Percentiles rank a stretch among this genome's conserved stretches.
These are phyloP conservation scores for Lepus timidus DNA, from an alignment of 2,113 vertebrate genomes.

Conservation along the genomic window DNA sequence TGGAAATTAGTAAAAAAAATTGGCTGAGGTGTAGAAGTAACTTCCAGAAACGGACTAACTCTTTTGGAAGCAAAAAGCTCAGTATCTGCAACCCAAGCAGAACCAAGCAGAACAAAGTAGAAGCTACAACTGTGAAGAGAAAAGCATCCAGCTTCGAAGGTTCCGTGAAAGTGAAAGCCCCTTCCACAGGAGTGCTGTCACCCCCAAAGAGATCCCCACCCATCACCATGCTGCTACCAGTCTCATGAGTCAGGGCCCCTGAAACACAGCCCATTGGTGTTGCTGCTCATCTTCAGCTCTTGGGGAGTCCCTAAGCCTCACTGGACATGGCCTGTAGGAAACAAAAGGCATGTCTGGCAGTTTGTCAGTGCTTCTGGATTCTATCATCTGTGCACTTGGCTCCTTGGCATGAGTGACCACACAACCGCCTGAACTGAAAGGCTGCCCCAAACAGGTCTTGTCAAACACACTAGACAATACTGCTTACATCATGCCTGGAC, in stretches of 20 bases:
- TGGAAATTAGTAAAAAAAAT: too few species aligned
- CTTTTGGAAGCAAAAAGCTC: slow-evolving; percentile 64
- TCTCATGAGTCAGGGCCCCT: slow-evolving; percentile 94
- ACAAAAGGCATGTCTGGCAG: slow-evolving; percentile 98
- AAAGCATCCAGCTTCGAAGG: slow-evolving; percentile 91
- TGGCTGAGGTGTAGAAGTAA: too few species aligned
- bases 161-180: slow-evolving; percentile 91
- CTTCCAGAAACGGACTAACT: too few species aligned
- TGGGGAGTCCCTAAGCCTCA: slow-evolving; percentile 98
- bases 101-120: slow-evolving; percentile 99
- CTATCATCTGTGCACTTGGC: slow-evolving; percentile 97
- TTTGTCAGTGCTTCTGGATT: slow-evolving; percentile 97
- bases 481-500: slow-evolving; percentile 97
- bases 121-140: slow-evolving; percentile 97
- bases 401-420: slow-evolving; percentile 96
- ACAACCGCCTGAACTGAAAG: slow-evolving; percentile 96
- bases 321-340: slow-evolving; percentile 97
- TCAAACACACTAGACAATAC: slow-evolving; percentile 98
- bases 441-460: slow-evolving; percentile 96
- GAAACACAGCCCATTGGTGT: slow-evolving; percentile 98
- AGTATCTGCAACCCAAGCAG: slow-evolving; percentile 99
- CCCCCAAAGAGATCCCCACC: slow-evolving; percentile 91
- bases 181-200: slow-evolving; percentile 89
- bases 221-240: slow-evolving; percentile 88
- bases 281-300: slow-evolving; percentile 96